Base-by-base conservation (phyloP, 2,113 vertebrate genomes). In the Pterocles gutturalis region DNA sequence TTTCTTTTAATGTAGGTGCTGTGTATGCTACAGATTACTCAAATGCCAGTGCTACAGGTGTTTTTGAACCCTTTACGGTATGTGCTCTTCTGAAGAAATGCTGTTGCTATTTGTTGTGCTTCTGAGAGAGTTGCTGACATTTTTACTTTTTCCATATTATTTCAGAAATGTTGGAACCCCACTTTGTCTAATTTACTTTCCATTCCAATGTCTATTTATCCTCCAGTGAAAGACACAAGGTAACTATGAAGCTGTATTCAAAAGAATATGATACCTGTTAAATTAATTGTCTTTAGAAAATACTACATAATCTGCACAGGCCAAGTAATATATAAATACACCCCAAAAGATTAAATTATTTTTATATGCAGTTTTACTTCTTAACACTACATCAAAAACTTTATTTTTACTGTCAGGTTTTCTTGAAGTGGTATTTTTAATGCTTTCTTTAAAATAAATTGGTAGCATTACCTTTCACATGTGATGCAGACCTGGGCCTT, bases 1-100 rank as follows among this genome's bases (percentile, higher is more conserved):
- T 83, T 83, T 97, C 67, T 92, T 96, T 67, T 84, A 9, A 96
- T 95, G 34, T 80, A 99, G 99, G 99, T 92, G 93, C 95, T 33
- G 96, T 99, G 66, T 99, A 99, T 97, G 99, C 99, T 53, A 99
- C 99, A n/a, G 99, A 99, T 96, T 99, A 98, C 95, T 99, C 99
- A 24, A 99, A 99, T 96, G 99, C 99, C 79, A 99, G 99, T 88
- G 25, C 99, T 55, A 99, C 99, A 11, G 99, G 98, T 18, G 65
- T 99, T 55, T 99, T 99, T 93, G 99, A 99, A 83, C 98, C 99
- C 11, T 99, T 98, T 72, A 98, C 97, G 98, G 99, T 99, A 96
- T 57, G 97, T 83, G 54, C 83, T 55, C 33, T 76, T 81, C 70
- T 1, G 1, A 21, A 33, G 84, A 70, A 48, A 5, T 6, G 3